These are phyloP conservation scores for Novumbra hubbsi DNA, from an alignment of 2,797 vertebrate genomes.

Conservation along the genomic window DNA sequence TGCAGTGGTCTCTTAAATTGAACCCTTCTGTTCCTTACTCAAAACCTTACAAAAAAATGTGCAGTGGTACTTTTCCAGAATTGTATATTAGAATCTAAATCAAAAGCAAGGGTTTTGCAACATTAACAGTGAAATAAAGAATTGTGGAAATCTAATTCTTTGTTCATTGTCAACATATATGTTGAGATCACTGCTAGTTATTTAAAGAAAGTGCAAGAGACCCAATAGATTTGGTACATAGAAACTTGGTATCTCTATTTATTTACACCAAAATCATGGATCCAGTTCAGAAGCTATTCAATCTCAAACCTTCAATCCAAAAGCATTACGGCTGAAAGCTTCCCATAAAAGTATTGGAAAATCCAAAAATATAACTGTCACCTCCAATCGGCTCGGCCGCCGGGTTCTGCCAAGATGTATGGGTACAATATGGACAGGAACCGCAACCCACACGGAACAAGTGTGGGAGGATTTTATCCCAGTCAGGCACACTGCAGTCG, in stretches of 20 bases:
- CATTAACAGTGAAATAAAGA: too few relatives aligned
- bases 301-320: slow-evolving; percentile 14
- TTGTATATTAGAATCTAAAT: too few relatives aligned
- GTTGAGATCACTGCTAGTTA: too few relatives aligned
- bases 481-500: background rate
- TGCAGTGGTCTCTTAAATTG: too few relatives aligned
- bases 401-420: background rate
- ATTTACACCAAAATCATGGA: slow-evolving; percentile 33
- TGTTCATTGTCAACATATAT: too few relatives aligned
- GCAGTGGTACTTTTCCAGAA: too few relatives aligned
- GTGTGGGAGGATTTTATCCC: background rate
- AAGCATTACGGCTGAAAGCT: slow-evolving; percentile 47
- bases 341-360: slow-evolving; percentile 31
- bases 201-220: too few relatives aligned
- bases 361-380: background rate
- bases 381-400: too few relatives aligned
- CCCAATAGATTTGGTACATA: background rate
- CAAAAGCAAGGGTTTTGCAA: too few relatives aligned
- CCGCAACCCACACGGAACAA: background rate
- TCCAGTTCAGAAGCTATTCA: slow-evolving; percentile 45
- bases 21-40: too few relatives aligned
- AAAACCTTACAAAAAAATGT: too few relatives aligned
- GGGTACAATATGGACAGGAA: background rate
- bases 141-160: too few relatives aligned
- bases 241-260: background rate